Conservation (phyloP, 2,888 invertebrate genomes). For the Mallateleia sp. region DNA sequence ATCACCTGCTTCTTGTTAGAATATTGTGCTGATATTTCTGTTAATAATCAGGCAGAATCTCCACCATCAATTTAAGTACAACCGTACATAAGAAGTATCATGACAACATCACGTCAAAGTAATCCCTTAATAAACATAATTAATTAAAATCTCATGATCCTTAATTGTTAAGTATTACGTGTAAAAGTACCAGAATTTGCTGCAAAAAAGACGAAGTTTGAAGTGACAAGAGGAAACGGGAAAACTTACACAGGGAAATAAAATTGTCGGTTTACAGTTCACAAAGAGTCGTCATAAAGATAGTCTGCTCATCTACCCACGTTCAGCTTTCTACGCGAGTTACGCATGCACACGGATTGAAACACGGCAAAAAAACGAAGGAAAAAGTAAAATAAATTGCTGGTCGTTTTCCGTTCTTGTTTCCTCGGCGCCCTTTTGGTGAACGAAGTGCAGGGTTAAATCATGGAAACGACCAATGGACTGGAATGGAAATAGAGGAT, state of each 20-base stretch:
- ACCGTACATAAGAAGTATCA: neutral
- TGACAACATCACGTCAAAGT: neutral
- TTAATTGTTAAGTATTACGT: constrained; percentile 33
- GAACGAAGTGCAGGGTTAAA: constrained; percentile 87
- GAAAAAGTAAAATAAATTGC: constrained; percentile 83
- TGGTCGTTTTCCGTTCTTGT: constrained; percentile 81
- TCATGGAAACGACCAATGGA: constrained; percentile 88
- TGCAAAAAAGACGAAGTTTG: constrained; percentile 5
- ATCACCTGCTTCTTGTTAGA: neutral
- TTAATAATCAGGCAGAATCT: neutral
- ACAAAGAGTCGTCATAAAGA: constrained; percentile 77
- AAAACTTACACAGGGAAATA: constrained; percentile 46
- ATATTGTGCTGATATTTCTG: constrained; percentile 3
- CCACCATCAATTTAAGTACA: neutral
- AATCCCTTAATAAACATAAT: neutral
- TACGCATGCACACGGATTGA: constrained; percentile 58
- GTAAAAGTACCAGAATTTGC: constrained; percentile 12
- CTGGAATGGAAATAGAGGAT: constrained; percentile 84
- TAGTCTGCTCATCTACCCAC: constrained; percentile 72
- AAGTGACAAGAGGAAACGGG: constrained; percentile 26
- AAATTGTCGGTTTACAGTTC: constrained; percentile 75
- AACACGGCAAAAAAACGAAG: constrained; percentile 72
- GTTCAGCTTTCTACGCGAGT: constrained; percentile 44
- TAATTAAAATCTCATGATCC: constrained; percentile 6
- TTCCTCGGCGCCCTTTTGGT: constrained; percentile 82